A percentile compares a stretch with the other conserved stretches of the same genome.
Conservation (phyloP, 2,888 invertebrate species). For the Platypus cylindrus region DNA sequence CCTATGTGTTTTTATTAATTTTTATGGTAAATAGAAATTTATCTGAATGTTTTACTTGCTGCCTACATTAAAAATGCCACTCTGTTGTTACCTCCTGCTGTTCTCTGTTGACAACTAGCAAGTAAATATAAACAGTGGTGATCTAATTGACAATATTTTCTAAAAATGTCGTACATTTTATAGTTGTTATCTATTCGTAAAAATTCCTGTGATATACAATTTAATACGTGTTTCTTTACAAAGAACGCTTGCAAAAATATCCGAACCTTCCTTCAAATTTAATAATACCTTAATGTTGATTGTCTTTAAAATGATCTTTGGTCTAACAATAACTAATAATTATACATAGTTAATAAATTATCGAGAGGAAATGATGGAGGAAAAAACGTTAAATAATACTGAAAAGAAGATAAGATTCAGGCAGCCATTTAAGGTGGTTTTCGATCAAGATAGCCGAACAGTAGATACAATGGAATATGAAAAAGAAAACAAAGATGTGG, state of each 20-base stretch:
- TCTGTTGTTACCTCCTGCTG: too few species aligned
- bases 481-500: conserved; percentile 21
- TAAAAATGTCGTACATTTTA: neutral
- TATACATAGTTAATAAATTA: too few species aligned
- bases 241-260: too few species aligned
- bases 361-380: conserved; percentile 14
- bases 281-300: too few species aligned
- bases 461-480: conserved; percentile 30
- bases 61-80: too few species aligned
- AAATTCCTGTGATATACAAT: neutral
- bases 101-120: conserved; percentile 8
- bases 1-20: too few species aligned
- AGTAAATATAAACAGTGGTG: conserved; percentile 9
- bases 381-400: conserved; percentile 8
- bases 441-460: conserved; percentile 30
- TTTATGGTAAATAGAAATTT: too few species aligned
- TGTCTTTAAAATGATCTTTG: too few species aligned
- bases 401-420: conserved; percentile 40
- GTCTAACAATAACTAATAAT: conserved; percentile 6
- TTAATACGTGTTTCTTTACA: too few species aligned
- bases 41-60: too few species aligned
- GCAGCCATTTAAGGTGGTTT: conserved; percentile 33
- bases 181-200: neutral
- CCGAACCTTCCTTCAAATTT: too few species aligned
- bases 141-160: conserved; percentile 1